Conservation (phyloP, 1,140 invertebrate species). For the Magallana gigas region DNA sequence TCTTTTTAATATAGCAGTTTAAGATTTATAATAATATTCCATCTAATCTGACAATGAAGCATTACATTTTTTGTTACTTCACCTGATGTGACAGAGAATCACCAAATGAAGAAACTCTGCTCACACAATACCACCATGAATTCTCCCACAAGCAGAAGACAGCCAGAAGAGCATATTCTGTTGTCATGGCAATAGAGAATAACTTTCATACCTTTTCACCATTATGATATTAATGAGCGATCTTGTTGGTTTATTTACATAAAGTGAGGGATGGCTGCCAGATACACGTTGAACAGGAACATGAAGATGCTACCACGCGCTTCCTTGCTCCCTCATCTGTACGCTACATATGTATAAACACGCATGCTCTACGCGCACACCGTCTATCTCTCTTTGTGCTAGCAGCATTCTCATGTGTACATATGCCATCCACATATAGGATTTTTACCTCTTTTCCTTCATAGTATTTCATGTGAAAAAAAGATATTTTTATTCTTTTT, state of each 20-base stretch:
- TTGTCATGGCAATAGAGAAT: constrained; percentile 16
- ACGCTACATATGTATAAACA: not conserved
- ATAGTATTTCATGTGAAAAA: not conserved
- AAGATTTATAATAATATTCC: too few species aligned
- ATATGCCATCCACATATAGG: not conserved
- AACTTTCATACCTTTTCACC: constrained; percentile 33
- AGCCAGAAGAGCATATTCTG: constrained; percentile 13
- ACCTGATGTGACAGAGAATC: too few species aligned
- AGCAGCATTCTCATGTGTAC: constrained; percentile 6
- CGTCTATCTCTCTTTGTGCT: not conserved
- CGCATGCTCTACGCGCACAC: not conserved
- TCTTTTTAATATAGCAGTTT: too few species aligned
- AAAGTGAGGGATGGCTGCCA: not conserved
- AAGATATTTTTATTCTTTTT: too few species aligned
- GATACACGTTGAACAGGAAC: not conserved
- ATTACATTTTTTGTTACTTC: too few species aligned
- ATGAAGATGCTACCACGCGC: not conserved
- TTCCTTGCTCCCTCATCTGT: too few species aligned
- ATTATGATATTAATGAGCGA: constrained; percentile 34
- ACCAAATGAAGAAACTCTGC: not conserved
- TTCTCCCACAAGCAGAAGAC: not conserved
- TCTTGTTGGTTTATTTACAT: constrained; percentile 24
- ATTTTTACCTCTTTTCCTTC: not conserved
- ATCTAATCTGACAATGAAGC: too few species aligned
- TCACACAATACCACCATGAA: not conserved